Evolutionary conservation across 1,140 invertebrate species (phyloP), one percentile per base, ranked within the genome.

Genomic region (Prorops nasuta): DNA sequence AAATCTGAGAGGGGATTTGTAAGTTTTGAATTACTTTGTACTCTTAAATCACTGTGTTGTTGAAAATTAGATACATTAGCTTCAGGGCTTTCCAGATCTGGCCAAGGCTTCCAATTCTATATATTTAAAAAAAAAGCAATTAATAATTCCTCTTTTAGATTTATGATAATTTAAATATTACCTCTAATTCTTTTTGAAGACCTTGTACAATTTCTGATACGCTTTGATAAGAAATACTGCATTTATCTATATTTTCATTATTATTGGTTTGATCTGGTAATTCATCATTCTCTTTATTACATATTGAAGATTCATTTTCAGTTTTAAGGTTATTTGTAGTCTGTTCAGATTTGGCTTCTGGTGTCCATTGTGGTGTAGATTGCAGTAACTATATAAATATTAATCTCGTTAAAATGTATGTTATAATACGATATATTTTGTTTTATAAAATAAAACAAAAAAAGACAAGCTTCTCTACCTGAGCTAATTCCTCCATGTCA

Each of bases 401-500:
- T 36, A 31, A 28, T 28, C 21, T 44, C 9, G 44, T 15, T 12
- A 32, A n/a, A 20, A 47, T 41, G 35, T 38, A 28, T 36, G 1
- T 8, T 48, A 19, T 39, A n/a, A 15, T 35, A 14, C 24, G 12
- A 28, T 28, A 7, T 28, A 6, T 12, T 12, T 28, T 28, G 22
- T 28, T 4, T 14, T 14, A 41, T 15, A 20, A 41, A 4, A 24
- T 6, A 7, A 2, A 41, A 3, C 22, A 22, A 2, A 14, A 28
- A 28, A 28, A 7, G 24, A 28, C 24, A 12, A 28, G 6, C 12
- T 28, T 28, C 24, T 7, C 6, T 15, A 67, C 75, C 72, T 90
- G 85, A 3, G 90, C 90, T 36, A 94, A 76, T 69, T 92, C 85
- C 72, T 92, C 90, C 78, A 93, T 84, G 70, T 93, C 91, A 75